Conservation (phyloP, 2,113 vertebrate species). For the Muntiacus reevesi region DNA sequence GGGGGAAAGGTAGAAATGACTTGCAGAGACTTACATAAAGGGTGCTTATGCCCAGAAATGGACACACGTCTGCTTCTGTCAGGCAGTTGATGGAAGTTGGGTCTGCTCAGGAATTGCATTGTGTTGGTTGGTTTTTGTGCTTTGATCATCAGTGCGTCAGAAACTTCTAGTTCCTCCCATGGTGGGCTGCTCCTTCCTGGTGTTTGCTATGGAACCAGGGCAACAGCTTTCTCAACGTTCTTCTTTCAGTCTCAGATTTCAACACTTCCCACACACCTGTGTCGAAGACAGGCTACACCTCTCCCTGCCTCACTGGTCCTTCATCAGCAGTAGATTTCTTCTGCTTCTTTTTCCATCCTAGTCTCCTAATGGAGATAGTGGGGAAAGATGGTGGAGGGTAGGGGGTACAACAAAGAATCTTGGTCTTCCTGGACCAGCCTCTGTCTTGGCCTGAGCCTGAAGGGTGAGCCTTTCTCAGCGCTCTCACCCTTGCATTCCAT, state of each 20-base stretch:
- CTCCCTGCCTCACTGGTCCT: background rate
- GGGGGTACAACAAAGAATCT: rapidly evolving
- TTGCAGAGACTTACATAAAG: background rate
- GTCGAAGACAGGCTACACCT: background rate
- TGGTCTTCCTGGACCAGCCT: background rate
- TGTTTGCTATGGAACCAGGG: background rate
- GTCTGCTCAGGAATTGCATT: background rate
- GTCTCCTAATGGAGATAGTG: background rate
- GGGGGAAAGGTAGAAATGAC: background rate
- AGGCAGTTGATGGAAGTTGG: background rate
- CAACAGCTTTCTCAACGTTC: background rate
- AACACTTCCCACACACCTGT: background rate
- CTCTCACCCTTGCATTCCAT: background rate
- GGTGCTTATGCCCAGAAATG: background rate
- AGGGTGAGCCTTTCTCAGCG: background rate
- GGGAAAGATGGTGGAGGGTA: background rate
- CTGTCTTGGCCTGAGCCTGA: background rate
- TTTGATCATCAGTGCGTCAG: background rate
- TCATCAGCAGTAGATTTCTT: background rate
- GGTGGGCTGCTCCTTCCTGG: background rate
- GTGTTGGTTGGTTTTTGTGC: background rate
- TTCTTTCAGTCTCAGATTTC: background rate
- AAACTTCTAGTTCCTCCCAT: background rate
- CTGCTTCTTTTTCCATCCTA: background rate
- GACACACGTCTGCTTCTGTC: background rate